A percentile compares a stretch with the other conserved stretches of the same genome.
Evolutionary conservation across 2,797 vertebrate genomes (phyloP).

Genomic region (Mycteria americana): DNA sequence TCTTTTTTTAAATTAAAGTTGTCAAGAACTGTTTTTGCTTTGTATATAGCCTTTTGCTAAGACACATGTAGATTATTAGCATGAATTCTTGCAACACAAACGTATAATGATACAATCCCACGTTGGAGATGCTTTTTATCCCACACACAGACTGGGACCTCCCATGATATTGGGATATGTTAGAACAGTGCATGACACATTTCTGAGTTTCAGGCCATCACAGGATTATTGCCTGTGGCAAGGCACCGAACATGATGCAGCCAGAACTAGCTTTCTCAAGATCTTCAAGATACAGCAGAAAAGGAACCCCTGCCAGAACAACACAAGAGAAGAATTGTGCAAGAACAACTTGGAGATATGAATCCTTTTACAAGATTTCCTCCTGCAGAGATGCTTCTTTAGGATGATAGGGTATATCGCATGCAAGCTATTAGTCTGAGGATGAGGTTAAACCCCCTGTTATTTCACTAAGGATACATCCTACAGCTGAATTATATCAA

Average conservation of each 20-base stretch:
- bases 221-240: background rate
- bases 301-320: background rate
- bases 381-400: background rate
- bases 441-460: background rate
- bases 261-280: background rate
- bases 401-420: background rate
- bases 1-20: background rate
- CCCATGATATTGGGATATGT: background rate
- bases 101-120: fast-evolving
- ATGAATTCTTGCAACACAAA: background rate
- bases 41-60: background rate
- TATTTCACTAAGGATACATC: background rate
- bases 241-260: background rate
- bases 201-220: background rate
- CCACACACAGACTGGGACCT: background rate
- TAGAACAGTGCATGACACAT: background rate
- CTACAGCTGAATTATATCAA: background rate
- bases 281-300: background rate
- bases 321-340: background rate
- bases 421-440: background rate
- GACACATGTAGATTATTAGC: background rate
- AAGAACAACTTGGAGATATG: background rate
- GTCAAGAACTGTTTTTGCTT: background rate
- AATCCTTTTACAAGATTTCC: background rate
- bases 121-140: background rate